These are phyloP conservation scores for Syritta pipiens DNA, from an alignment of 2,888 invertebrate species.

Conservation along the genomic window DNA sequence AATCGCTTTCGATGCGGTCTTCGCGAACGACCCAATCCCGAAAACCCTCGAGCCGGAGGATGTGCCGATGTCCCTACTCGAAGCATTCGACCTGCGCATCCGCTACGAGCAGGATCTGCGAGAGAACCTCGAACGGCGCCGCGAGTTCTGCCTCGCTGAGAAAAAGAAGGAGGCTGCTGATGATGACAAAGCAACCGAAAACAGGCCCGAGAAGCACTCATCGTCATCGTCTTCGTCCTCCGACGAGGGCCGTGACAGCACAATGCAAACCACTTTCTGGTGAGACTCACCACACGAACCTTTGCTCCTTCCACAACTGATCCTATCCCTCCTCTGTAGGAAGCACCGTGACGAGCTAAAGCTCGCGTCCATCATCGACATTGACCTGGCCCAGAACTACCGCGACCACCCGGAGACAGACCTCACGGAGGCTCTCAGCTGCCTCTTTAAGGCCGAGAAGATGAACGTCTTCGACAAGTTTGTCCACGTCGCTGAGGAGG, in stretches of 20 bases:
- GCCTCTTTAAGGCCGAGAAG: constrained; percentile 46
- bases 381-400: constrained; percentile 21
- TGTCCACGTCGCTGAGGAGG: constrained; percentile 45
- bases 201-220: too few species aligned
- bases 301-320: too few species aligned
- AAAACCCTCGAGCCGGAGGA: constrained; percentile 2
- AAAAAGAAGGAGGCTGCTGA: not conserved
- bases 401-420: constrained; percentile 16
- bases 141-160: not conserved
- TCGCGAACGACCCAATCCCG: constrained; percentile 2
- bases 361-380: constrained; percentile 35
- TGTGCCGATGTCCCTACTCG: constrained; percentile 39
- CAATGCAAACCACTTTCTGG: not conserved
- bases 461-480: constrained; percentile 36
- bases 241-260: too few species aligned
- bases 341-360: constrained; percentile 50
- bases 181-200: not conserved
- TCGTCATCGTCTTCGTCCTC: too few species aligned
- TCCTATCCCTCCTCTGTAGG: not conserved
- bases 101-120: constrained; percentile 18
- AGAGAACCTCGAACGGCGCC: not conserved
- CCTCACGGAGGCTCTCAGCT: constrained; percentile 23
- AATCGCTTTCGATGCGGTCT: constrained; percentile 30
- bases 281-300: not conserved
- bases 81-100: constrained; percentile 46